Base-by-base conservation (phyloP, 2,797 vertebrate species). In the Steatocranus sp. region DNA sequence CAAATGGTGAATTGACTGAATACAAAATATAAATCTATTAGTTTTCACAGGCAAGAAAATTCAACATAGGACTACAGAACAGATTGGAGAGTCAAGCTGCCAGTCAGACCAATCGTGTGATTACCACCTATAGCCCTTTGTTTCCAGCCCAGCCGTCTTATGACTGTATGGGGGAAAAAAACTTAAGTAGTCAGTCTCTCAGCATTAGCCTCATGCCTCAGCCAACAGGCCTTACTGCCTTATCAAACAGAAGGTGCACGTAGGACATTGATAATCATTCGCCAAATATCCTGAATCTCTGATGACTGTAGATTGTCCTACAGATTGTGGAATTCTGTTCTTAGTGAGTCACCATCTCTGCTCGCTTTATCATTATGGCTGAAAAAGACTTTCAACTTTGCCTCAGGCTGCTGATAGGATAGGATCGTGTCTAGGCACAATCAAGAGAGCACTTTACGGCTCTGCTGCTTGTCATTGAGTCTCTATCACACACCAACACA, bases 141-240 rank as follows among this genome's bases (percentile, higher is more conserved):
- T 78, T 58, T 58, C 74, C 43, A 23, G 61, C 53, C 61, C 8
- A 2, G 76, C 68, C 73, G 41, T 61, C 30, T 46, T 46, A 43
- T 27, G 20, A 79, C 77, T 36, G 14, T 36, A 6, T 58, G 36
- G 36, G 8, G 36, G 11, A 0, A 51, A 36, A 36, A 3, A 81
- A 74, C 25, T 53, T 51, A 41, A 75, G 79, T 70, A 66, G 80
- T 82, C 73, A 23, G 61, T 8, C 7, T 70, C 82, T 90, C 9
- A 68, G 82, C 76, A 76, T 84, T 75, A 86, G 90, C 81, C 83
- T 53, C 2, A 76, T 87, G 86, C 89, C 86, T 90, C 90, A 84
- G 81, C 86, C 85, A 81, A 81, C 87, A 75, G 86, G 82, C 87
- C 80, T 81, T 70, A 82, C 63, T 86, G 85, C 84, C 86, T 89